These are phyloP conservation scores for Pterostichus madidus DNA, from an alignment of 2,888 invertebrate species.

Conservation along the genomic window DNA sequence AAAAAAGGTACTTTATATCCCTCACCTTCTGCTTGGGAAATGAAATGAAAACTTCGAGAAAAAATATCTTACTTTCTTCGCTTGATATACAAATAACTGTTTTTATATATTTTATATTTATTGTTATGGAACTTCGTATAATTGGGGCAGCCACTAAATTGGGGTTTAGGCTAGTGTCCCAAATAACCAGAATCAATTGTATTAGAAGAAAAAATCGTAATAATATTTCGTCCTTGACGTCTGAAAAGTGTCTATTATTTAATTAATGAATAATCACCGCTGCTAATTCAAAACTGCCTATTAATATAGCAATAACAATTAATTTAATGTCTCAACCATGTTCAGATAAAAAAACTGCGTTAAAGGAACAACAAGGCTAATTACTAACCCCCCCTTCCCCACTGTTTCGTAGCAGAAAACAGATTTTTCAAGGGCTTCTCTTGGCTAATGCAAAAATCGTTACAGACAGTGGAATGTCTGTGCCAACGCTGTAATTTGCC, in stretches of 20 bases:
- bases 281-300: background rate
- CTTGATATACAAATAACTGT: too few relatives aligned
- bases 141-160: too few relatives aligned
- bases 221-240: too few relatives aligned
- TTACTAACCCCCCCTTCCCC: background rate
- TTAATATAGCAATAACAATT: conserved; percentile 32
- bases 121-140: too few relatives aligned
- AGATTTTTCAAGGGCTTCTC: conserved; percentile 45
- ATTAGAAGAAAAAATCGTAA: too few relatives aligned
- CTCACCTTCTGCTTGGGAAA: too few relatives aligned
- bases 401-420: background rate
- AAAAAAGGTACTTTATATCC: too few relatives aligned
- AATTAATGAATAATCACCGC: background rate
- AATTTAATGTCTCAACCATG: conserved; percentile 46
- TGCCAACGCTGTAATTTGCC: background rate
- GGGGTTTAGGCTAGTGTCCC: too few relatives aligned
- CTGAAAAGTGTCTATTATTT: background rate
- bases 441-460: conserved; percentile 60
- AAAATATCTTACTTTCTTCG: too few relatives aligned
- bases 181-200: too few relatives aligned
- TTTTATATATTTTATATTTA: too few relatives aligned
- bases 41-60: too few relatives aligned
- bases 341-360: conserved; percentile 20
- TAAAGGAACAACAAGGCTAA: conserved; percentile 32
- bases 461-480: conserved; percentile 52